phyloP scores from a whole-genome alignment of 2,888 invertebrate species.

The Rapana venosa region DNA sequence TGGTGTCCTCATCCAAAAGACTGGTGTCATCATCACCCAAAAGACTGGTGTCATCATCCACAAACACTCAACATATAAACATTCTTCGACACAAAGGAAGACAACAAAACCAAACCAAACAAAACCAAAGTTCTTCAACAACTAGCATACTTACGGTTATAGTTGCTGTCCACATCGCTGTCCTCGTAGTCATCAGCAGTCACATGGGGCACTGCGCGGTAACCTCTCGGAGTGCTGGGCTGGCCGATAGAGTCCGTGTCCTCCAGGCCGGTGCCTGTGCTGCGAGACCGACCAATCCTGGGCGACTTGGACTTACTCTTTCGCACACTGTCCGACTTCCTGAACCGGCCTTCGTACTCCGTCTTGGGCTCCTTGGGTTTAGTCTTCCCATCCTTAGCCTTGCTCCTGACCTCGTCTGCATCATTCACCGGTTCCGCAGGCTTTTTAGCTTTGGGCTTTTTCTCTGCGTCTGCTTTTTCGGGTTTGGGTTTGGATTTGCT shows the following conservation, averaged over 20 bases:
- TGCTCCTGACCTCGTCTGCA: not conserved
- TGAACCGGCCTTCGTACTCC: constrained; percentile 51
- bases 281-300: constrained; percentile 50
- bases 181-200: constrained; percentile 50
- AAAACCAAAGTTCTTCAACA: too few species aligned
- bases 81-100: too few species aligned
- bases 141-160: constrained; percentile 47
- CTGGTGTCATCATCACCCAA: too few species aligned
- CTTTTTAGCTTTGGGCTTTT: constrained; percentile 35
- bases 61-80: too few species aligned
- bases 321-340: constrained; percentile 49
- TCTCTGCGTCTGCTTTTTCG: constrained; percentile 47
- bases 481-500: constrained; percentile 19
- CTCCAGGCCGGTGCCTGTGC: constrained; percentile 52
- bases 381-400: not conserved
- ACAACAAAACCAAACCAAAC: too few species aligned
- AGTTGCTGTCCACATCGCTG: constrained; percentile 52
- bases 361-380: not conserved
- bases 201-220: constrained; percentile 47
- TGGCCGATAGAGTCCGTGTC: constrained; percentile 48
- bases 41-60: too few species aligned
- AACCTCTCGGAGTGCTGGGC: constrained; percentile 42
- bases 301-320: constrained; percentile 51
- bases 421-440: constrained; percentile 42
- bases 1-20: too few species aligned